Evolutionary conservation across 2,888 invertebrate species (phyloP), one percentile per base, ranked within the genome.

Genomic region (Exocentrus adspersus): DNA sequence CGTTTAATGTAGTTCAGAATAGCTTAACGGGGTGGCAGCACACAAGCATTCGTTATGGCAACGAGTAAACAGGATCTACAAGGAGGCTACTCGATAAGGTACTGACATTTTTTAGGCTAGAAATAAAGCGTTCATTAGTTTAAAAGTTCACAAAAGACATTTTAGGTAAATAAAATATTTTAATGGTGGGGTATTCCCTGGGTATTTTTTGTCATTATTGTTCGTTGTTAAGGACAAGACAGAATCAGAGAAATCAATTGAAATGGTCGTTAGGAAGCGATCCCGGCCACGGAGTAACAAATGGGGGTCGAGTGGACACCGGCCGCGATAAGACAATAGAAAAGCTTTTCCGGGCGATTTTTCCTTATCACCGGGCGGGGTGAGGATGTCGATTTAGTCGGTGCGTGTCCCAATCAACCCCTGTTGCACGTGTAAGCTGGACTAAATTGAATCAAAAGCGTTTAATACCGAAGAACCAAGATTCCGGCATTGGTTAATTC

Each of bases 361-460:
- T 64, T 60, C 65, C 62, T 56, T 61, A 65, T 64, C 69, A 61
- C 56, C 12, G 51, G 30, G 56, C 48, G 37, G 19, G 32, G 52
- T 60, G 62, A 67, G 67, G 67, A 60, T 54, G 56, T 50, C 64
- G 58, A 65, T 65, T 60, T 57, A 62, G 60, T 28, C 42, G 64
- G 42, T 65, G 53, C 50, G 60, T 59, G 59, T 56, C 56, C 46
- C 30, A 58, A 48, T 58, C 53, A 32, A 72, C 75, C 76, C 74
- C 74, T 76, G 75, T 75, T 74, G 75, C 75, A 70, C 72, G 68
- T 37, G 37, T 78, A 79, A 79, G 76, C 79, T 77, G 74, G 71
- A 74, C 75, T 73, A 77, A 79, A 78, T 79, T 79, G 78, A 79
- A 78, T 79, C 76, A 77, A 75, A 79, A 79, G 75, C 78, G 70